Evolutionary conservation across 2,113 vertebrate species (phyloP), one percentile per base, ranked within the genome.

Genomic region (Arothron firmamentum): DNA sequence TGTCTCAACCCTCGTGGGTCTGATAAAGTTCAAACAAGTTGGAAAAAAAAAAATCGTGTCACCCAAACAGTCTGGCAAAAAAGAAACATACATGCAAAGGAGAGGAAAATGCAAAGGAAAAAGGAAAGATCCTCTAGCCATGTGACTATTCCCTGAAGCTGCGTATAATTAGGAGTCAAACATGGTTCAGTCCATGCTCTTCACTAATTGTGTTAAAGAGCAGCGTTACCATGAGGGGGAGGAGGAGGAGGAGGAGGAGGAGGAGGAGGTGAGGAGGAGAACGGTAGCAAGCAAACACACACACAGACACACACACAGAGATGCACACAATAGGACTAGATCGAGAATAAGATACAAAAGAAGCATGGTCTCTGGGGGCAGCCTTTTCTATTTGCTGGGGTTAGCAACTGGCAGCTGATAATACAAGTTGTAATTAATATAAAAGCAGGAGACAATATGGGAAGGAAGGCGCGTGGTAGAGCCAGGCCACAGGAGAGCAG

Each of bases 391-490:
- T 96, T 95, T 94, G 93, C 94, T 87, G 77, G 92, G 92, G 93
- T 94, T 94, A 93, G 93, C 91, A 92, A 93, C 93, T 92, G 89
- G 67, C 91, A 91, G 94, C 94, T 95, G 94, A 97, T 97, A 97
- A 96, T 96, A 94, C 93, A 94, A 93, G 93, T 93, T 95, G 94
- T 97, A 97, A 98, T 98, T 98, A 96, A 98, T 97, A 98, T 96
- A 96, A 96, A 96, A 97, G 94, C 93, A 92, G 91, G 92, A 95
- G 93, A 95, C 94, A 96, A 96, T 96, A 93, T 92, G 94, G 92
- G 92, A 78, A 91, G 69, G 73, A 72, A 57, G 91, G 92, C 91
- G 91, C 88, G 92, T 90, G 90, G 90, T 88, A 81, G 53, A 73
- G 87, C 74, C 68, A 88, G 90, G 91, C 92, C 93, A 93, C 93